phyloP scores from a whole-genome alignment of 1,140 invertebrate species.

The Marisa cornuarietis region DNA sequence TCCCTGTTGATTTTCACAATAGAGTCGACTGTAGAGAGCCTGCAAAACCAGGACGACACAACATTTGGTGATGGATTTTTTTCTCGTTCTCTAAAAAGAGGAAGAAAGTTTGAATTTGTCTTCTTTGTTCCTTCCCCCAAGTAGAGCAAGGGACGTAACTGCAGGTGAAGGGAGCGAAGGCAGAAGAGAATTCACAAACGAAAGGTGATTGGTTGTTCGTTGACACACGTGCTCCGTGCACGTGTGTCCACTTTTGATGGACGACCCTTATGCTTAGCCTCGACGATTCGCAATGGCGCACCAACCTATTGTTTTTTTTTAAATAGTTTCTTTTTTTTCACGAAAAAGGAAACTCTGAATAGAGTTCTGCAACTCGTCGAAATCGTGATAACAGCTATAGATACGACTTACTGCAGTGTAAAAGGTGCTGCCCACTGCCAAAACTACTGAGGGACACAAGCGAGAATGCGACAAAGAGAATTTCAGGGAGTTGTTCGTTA shows the following conservation, averaged over 20 bases:
- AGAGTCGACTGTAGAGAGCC: neutral
- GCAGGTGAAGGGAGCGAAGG: neutral
- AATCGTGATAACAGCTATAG: neutral
- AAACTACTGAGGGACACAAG: neutral
- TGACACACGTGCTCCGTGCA: too few relatives aligned
- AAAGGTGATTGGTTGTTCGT: too few relatives aligned
- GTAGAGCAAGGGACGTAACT: neutral
- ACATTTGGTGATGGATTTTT: conserved; percentile 1
- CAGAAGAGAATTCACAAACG: too few relatives aligned
- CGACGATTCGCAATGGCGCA: too few relatives aligned
- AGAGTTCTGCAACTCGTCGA: neutral
- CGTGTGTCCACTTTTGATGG: too few relatives aligned
- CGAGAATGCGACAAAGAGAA: neutral
- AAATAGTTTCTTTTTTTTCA: neutral
- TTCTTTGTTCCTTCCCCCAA: neutral
- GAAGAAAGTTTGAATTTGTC: neutral
- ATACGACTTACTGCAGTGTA: neutral
- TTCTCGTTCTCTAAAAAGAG: neutral
- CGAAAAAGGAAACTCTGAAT: neutral
- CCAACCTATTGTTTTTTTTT: neutral
- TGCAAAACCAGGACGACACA: neutral
- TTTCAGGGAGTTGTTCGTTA: neutral
- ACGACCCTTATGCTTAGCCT: too few relatives aligned
- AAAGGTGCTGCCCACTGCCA: too few relatives aligned
- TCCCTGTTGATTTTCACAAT: conserved; percentile 8